Percentiles rank a stretch among this genome's conserved stretches.
phyloP scores from a whole-genome alignment of 2,113 vertebrate genomes.

The Apus apus region DNA sequence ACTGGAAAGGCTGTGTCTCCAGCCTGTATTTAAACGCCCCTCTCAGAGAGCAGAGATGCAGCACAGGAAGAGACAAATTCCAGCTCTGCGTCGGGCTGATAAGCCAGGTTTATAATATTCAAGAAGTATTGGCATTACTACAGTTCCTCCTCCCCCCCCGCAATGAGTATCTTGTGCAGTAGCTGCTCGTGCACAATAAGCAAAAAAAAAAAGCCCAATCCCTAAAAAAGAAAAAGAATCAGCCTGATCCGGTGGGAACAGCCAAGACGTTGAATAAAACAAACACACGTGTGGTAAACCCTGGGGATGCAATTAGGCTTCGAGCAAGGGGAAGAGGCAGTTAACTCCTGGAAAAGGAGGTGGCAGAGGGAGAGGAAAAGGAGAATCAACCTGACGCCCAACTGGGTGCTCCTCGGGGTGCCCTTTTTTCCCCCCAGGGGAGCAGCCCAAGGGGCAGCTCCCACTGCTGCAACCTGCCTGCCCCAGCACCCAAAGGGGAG shows the following conservation, averaged over 20 bases:
- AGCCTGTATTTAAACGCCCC: constrained; percentile 66
- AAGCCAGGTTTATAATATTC: constrained; percentile 72
- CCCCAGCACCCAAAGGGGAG: neutral
- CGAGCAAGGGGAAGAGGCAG: neutral
- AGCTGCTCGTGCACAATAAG: constrained; percentile 59
- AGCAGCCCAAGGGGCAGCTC: neutral
- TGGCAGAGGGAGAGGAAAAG: neutral
- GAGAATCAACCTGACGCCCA: neutral
- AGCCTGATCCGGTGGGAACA: constrained; percentile 60
- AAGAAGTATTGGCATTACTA: constrained; percentile 66
- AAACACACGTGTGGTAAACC: constrained; percentile 64
- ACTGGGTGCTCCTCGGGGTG: fast-evolving
- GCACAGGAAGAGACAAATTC: constrained; percentile 70
- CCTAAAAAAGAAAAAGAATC: neutral
- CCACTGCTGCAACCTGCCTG: neutral
- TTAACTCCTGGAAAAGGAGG: neutral
- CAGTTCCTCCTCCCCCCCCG: neutral
- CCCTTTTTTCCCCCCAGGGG: fast-evolving
- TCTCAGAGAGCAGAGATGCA: constrained; percentile 64
- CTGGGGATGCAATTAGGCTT: constrained; percentile 64
- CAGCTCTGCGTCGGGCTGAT: constrained; percentile 65
- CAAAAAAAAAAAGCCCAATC: neutral
- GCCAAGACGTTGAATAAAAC: constrained; percentile 59
- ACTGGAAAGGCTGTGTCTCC: constrained; percentile 59
- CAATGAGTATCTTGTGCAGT: neutral